phyloP scores from a whole-genome alignment of 2,888 invertebrate genomes.

The Trissoscelio sp. region DNA sequence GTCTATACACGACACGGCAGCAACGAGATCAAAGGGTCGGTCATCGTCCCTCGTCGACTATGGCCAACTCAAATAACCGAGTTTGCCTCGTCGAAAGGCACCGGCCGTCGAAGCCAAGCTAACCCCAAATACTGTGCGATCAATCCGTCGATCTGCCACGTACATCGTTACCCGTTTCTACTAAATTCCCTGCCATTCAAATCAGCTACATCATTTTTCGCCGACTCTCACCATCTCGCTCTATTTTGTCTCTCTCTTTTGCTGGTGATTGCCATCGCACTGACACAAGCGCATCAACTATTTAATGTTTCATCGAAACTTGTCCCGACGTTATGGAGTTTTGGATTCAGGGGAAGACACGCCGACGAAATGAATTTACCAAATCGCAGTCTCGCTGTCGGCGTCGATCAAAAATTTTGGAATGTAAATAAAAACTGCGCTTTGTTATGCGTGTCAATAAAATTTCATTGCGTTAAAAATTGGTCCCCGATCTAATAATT shows the following conservation, averaged over 20 bases:
- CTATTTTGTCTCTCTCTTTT: not conserved
- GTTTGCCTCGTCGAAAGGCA: slow-evolving; percentile 79
- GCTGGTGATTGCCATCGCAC: slow-evolving; percentile 17
- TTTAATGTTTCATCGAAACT: slow-evolving; percentile 41
- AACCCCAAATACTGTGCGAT: slow-evolving; percentile 80
- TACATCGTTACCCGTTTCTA: slow-evolving; percentile 63
- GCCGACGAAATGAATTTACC: slow-evolving; percentile 33
- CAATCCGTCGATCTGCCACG: slow-evolving; percentile 66
- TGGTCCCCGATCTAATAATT: slow-evolving; percentile 22
- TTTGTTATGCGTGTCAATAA: slow-evolving; percentile 51
- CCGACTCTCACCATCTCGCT: slow-evolving; percentile 15
- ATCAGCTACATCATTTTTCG: slow-evolving; percentile 64
- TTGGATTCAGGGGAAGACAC: slow-evolving; percentile 20
- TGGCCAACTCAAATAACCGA: slow-evolving; percentile 83
- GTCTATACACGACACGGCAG: slow-evolving; percentile 72
- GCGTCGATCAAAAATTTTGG: slow-evolving; percentile 37
- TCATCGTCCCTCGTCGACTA: slow-evolving; percentile 79
- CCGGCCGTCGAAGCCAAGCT: slow-evolving; percentile 74
- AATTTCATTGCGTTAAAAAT: slow-evolving; percentile 26
- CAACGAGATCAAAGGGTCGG: slow-evolving; percentile 82
- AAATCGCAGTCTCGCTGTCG: slow-evolving; percentile 3
- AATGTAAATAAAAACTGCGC: slow-evolving; percentile 50
- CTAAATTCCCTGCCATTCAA: slow-evolving; percentile 67
- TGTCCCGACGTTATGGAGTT: not conserved
- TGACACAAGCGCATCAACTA: slow-evolving; percentile 53